phyloP scores from a whole-genome alignment of 2,797 vertebrate species.

The Onychomys torridus region DNA sequence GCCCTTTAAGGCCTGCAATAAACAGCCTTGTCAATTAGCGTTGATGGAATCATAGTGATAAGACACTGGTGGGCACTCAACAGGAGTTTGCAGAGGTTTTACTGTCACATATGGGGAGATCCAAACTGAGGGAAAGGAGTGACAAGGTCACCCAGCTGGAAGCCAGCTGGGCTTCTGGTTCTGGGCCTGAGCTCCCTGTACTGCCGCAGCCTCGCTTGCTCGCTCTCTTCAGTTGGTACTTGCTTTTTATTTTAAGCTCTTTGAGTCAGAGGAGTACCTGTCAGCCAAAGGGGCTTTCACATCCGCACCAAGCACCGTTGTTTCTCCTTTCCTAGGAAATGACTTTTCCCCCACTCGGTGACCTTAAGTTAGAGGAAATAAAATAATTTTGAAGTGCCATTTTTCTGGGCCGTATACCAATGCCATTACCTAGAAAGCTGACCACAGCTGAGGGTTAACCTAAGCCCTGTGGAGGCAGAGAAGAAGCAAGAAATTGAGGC shows the following conservation, averaged over 20 bases:
- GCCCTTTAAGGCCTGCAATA: slow-evolving; percentile 54
- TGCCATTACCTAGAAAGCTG: not conserved
- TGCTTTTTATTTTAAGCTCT: slow-evolving; percentile 25
- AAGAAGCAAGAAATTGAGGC: not conserved
- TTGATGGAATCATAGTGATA: slow-evolving; percentile 46
- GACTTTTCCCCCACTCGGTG: not conserved
- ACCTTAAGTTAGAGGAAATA: slow-evolving; percentile 20
- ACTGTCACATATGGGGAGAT: not conserved
- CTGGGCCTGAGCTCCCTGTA: not conserved
- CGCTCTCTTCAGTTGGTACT: not conserved
- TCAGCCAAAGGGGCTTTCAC: slow-evolving; percentile 10
- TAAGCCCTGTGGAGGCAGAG: not conserved
- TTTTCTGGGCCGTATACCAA: not conserved
- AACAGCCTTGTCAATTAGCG: slow-evolving; percentile 65
- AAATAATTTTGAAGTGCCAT: not conserved
- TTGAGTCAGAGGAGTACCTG: not conserved
- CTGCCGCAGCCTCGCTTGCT: not conserved
- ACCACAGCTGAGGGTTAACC: not conserved
- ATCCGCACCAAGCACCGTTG: not conserved
- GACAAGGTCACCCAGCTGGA: not conserved
- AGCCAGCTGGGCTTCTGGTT: not conserved
- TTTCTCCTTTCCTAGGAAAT: slow-evolving; percentile 38
- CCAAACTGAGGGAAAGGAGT: not conserved
- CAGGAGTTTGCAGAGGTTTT: slow-evolving; percentile 41
- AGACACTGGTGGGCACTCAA: not conserved